Evolutionary conservation across 1,140 invertebrate species (phyloP).

Genomic region (Achatina immaculata): DNA sequence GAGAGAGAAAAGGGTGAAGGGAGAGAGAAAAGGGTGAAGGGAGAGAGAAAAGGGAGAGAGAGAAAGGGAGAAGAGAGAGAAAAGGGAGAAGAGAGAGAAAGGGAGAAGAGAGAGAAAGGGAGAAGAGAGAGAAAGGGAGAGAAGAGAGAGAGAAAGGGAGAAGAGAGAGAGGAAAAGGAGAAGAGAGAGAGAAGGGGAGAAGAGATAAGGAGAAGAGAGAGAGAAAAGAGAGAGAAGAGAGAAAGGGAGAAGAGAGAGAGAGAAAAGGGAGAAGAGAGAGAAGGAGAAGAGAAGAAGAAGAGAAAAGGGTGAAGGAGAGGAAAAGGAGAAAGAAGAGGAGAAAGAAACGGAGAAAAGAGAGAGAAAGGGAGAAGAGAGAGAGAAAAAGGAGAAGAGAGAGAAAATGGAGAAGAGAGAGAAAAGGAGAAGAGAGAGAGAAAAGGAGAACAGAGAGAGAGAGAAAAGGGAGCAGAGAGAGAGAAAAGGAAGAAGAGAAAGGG

Average conservation of each 20-base stretch:
- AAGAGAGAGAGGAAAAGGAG: background rate
- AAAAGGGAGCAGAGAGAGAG: background rate
- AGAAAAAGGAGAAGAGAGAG: background rate
- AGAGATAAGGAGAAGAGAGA: background rate
- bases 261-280: background rate
- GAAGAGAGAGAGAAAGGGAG: background rate
- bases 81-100: background rate
- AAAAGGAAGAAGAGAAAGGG: background rate
- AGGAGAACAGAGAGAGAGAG: background rate
- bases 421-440: background rate
- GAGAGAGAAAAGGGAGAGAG: background rate
- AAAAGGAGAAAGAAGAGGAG: no score
- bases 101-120: background rate
- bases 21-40: background rate
- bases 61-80: background rate
- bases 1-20: background rate
- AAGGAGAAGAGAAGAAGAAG: background rate
- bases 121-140: background rate
- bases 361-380: background rate
- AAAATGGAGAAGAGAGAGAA: conserved; percentile 10
- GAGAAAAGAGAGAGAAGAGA: background rate
- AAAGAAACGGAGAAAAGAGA: background rate
- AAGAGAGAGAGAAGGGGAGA: background rate
- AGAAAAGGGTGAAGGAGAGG: background rate
- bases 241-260: background rate